Evolutionary conservation across 2,113 vertebrate species (phyloP).

Genomic region (Lasiurus borealis): DNA sequence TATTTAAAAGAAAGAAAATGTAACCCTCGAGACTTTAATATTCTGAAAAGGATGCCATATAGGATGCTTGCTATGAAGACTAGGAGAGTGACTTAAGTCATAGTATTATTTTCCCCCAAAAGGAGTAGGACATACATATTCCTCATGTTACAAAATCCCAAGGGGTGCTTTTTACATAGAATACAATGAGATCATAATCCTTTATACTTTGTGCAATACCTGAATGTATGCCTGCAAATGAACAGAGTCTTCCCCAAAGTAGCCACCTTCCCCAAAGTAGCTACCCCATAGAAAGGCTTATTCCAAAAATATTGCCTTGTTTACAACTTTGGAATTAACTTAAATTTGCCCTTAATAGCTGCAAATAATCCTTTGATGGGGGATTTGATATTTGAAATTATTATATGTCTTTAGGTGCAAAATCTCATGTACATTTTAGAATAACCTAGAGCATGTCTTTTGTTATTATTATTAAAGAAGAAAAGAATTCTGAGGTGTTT

Average conservation of each 20-base stretch:
- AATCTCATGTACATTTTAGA: constrained; percentile 49
- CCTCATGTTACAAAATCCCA: neutral
- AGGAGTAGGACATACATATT: neutral
- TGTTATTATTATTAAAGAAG: neutral
- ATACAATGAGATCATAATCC: neutral
- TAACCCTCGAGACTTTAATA: neutral
- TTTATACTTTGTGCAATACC: neutral
- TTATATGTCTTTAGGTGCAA: constrained; percentile 59
- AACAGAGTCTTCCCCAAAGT: neutral
- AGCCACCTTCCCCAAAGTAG: neutral
- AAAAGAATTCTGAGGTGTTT: constrained; percentile 54
- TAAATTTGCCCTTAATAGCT: constrained; percentile 36
- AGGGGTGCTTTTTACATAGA: neutral
- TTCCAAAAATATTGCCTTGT: neutral
- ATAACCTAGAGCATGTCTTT: constrained; percentile 24
- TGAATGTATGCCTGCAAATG: neutral
- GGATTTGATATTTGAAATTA: constrained; percentile 70
- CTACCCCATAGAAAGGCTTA: neutral
- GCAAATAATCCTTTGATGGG: constrained; percentile 61
- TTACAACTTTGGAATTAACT: constrained; percentile 22
- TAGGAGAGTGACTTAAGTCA: neutral
- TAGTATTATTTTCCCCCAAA: neutral
- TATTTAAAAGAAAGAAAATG: neutral
- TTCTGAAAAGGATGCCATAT: constrained; percentile 18
- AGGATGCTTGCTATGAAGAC: neutral